Base-by-base conservation (phyloP, 2,888 invertebrate genomes). In the Arctia plantaginis region DNA sequence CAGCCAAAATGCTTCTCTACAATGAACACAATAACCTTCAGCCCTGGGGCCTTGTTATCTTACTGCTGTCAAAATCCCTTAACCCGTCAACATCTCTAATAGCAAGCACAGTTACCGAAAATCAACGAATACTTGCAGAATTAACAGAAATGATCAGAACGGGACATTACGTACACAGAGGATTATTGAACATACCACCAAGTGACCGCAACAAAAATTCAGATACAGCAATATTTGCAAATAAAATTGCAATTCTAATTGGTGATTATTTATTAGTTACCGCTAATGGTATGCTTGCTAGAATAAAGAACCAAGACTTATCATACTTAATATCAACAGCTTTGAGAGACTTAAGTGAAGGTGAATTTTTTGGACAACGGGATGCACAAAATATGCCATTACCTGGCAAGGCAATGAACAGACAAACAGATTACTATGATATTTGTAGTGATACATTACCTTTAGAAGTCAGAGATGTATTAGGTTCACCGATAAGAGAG, bases 71-170 rank as follows among this genome's bases (percentile, higher is more conserved):
- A 0, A 98, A 98, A 95, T 97, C 98, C 0, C 88, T 92, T 2
- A 90, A 89, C 72, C 97, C 98, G 35, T 97, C 77, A 95, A 96
- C 91, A 91, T 74, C 96, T 90, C 83, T 97, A 95, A 82, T 96
- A 96, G 79, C 96, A 93, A 88, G 93, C 96, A 93, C 96, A 92
- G 88, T 96, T 88, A 91, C 97, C 0, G 92, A 95, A 78, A 92
- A 93, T 77, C 97, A 95, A 85, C 83, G 96, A 77, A 92, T 94
- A 84, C 89, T 96, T 0, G 96, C 96, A 0, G 96, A 98, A 93
- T 97, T 98, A 27, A 98, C 98, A 0, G 98, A 98, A 95, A 98
- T 98, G 98, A 98, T 98, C 77, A 96, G 98, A 81, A 98, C 98
- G 0, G 98, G 98, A 72, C 97, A 98, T 88, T 96, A 98, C 66